These are phyloP conservation scores for Drosophila recens DNA, from an alignment of 2,888 invertebrate genomes.

Conservation along the genomic window DNA sequence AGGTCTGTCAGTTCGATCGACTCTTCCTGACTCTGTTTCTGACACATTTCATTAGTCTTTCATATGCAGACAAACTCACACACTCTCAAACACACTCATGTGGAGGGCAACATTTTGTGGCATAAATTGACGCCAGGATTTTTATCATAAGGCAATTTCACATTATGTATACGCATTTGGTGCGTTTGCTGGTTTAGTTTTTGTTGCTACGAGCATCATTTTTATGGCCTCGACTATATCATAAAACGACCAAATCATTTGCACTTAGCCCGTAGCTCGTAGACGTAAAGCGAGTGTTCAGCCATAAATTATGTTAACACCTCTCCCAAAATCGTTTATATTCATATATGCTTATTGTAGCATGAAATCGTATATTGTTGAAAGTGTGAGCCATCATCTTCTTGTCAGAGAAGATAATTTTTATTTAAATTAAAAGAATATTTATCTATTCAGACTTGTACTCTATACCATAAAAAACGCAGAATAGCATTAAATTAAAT, in stretches of 20 bases:
- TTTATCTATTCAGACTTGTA: constrained; percentile 9
- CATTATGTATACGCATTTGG: constrained; percentile 66
- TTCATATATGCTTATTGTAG: constrained; percentile 40
- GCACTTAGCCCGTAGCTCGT: constrained; percentile 62
- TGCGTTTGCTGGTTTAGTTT: constrained; percentile 59
- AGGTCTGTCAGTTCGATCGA: constrained; percentile 55
- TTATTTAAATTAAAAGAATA: constrained; percentile 13
- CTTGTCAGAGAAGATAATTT: constrained; percentile 5
- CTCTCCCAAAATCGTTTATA: constrained; percentile 40
- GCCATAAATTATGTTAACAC: constrained; percentile 71
- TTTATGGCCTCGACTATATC: constrained; percentile 62
- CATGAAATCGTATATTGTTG: constrained; percentile 6
- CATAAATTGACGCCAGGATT: constrained; percentile 72
- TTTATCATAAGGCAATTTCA: constrained; percentile 74
- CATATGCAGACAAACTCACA: constrained; percentile 34
- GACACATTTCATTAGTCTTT: constrained; percentile 76
- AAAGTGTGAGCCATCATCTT: background rate
- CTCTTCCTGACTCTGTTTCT: constrained; percentile 59
- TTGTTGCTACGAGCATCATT: constrained; percentile 57
- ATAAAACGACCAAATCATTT: constrained; percentile 68
- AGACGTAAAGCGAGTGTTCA: constrained; percentile 33
- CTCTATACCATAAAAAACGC: background rate
- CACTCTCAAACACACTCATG: constrained; percentile 10
- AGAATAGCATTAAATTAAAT: background rate
- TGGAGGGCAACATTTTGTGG: constrained; percentile 35